phyloP scores from a whole-genome alignment of 2,888 invertebrate species.

The Chouioia cunea region DNA sequence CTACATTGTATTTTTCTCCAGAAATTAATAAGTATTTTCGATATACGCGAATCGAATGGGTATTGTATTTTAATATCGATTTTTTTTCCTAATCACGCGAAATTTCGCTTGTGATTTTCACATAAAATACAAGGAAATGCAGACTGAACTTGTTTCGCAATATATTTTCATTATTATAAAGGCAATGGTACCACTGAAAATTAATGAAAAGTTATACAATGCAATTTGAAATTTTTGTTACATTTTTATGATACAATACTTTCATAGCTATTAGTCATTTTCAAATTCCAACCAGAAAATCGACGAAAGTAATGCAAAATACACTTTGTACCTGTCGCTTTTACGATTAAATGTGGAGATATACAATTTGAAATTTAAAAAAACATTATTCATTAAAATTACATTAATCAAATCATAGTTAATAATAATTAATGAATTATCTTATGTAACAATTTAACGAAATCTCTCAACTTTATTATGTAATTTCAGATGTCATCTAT shows the following conservation, averaged over 20 bases:
- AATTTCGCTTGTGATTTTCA: too few species aligned
- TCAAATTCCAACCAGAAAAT: background rate
- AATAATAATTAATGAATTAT: too few species aligned
- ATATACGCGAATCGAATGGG: background rate
- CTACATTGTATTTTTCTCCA: background rate
- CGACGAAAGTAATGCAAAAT: too few species aligned
- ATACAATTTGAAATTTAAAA: background rate
- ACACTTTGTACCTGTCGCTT: too few species aligned
- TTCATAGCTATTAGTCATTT: background rate
- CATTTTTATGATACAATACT: slow-evolving; percentile 7
- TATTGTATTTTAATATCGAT: slow-evolving; percentile 1
- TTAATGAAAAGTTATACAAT: too few species aligned
- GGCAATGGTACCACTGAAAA: too few species aligned
- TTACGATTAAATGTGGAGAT: background rate
- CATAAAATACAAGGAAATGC: too few species aligned
- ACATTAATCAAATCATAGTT: too few species aligned
- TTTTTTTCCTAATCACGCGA: background rate
- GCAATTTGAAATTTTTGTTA: background rate
- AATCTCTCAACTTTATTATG: slow-evolving; percentile 25
- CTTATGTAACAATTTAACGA: slow-evolving; percentile 17
- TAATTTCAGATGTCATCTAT: slow-evolving; percentile 30
- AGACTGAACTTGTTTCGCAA: too few species aligned
- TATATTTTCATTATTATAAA: too few species aligned
- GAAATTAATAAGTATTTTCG: background rate
- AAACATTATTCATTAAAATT: background rate